A percentile compares a stretch with the other conserved stretches of the same genome.
phyloP scores from a whole-genome alignment of 2,888 invertebrate species.

The Drosophila mayaguana region DNA sequence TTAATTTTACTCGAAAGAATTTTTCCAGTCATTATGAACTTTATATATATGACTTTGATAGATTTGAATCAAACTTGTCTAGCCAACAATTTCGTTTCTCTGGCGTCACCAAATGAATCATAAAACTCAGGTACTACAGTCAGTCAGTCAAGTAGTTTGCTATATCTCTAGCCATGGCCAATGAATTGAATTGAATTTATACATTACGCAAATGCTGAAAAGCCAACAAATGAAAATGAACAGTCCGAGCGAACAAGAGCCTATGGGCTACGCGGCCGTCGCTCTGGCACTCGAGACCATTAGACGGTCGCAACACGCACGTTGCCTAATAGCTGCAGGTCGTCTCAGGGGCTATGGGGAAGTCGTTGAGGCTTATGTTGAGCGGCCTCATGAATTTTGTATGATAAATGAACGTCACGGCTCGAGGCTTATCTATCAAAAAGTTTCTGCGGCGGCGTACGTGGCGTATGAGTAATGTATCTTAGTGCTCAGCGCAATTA shows the following conservation, averaged over 20 bases:
- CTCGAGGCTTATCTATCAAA: constrained; percentile 69
- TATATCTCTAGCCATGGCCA: constrained; percentile 7
- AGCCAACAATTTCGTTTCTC: no score
- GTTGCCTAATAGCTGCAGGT: constrained; percentile 38
- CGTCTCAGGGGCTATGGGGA: neutral
- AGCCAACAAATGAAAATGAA: constrained; percentile 60
- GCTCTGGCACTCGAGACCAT: constrained; percentile 32
- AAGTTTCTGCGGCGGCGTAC: constrained; percentile 54
- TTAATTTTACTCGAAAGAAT: neutral
- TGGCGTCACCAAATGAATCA: neutral
- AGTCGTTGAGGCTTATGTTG: constrained; percentile 33
- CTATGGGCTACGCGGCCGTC: neutral
- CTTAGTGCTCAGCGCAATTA: constrained; percentile 52
- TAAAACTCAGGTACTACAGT: neutral
- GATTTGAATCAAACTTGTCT: no score
- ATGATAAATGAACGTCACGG: constrained; percentile 75
- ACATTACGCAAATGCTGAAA: constrained; percentile 58
- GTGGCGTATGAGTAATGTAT: constrained; percentile 72
- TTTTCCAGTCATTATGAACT: no score
- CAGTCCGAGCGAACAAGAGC: constrained; percentile 30
- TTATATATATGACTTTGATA: no score
- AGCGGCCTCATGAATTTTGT: constrained; percentile 72
- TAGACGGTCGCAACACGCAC: constrained; percentile 53
- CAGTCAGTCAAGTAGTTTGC: neutral
- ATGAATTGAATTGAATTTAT: constrained; percentile 72